Conservation (phyloP, 2,797 vertebrate species). For the Graptemys geographica region DNA sequence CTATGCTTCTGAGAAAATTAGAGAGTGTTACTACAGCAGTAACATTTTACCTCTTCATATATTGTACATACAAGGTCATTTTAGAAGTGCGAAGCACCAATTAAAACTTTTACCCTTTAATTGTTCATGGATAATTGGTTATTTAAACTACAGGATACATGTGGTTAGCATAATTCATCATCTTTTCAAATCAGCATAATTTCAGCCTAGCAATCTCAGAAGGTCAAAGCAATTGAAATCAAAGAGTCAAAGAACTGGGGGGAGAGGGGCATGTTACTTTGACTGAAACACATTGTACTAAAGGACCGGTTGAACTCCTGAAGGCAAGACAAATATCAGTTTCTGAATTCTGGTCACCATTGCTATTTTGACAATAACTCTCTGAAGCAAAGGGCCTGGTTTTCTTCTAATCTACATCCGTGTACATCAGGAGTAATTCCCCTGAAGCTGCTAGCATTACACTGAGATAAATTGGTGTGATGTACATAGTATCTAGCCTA, state of each 20-base stretch:
- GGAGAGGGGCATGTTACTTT: background rate
- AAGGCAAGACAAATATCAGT: fast-evolving
- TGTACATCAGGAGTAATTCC: background rate
- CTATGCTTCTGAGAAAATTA: background rate
- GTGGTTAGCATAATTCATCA: conserved; percentile 32
- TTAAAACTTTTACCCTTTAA: conserved; percentile 27
- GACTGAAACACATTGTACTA: background rate
- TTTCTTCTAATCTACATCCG: background rate
- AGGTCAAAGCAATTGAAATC: background rate
- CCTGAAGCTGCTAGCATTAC: too few species aligned
- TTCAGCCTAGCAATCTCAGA: conserved; percentile 24
- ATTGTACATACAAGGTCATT: background rate
- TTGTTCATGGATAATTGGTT: conserved; percentile 53
- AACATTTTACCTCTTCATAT: background rate
- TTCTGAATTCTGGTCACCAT: background rate
- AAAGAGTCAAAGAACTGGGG: fast-evolving
- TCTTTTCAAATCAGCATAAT: conserved; percentile 46
- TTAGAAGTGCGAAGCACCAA: background rate
- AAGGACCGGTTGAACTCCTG: background rate
- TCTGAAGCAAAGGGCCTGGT: background rate
- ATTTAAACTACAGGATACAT: conserved; percentile 13
- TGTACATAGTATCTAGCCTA: background rate
- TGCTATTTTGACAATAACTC: background rate
- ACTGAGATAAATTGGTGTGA: background rate
- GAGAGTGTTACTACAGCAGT: background rate